Evolutionary conservation across 1,140 invertebrate genomes (phyloP), one percentile per base, ranked within the genome.

Genomic region (Meloidogyne hapla): DNA sequence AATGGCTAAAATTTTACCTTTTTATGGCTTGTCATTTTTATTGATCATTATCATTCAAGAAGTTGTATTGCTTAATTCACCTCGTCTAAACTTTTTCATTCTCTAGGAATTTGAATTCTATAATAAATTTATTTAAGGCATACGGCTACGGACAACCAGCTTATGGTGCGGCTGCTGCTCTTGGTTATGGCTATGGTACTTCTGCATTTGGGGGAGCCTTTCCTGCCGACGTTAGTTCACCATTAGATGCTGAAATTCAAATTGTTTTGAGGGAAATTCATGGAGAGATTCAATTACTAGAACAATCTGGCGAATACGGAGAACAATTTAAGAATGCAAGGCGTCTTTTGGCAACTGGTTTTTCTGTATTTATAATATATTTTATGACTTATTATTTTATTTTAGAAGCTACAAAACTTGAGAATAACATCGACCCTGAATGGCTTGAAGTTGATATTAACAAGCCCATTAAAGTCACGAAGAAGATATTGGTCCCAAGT

Each of bases 391-490:
- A 79, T 21, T 6, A 21, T 21, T 78, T 38, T 15, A 74, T 3
- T 23, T 80, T 82, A 82, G 81, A 82, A 81, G 76, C 76, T 1
- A 74, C 61, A 10, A 76, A 76, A 18, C 75, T 82, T 25, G 81
- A 82, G 63, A 83, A 83, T 62, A 83, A 83, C 56, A 83, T 83
- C 56, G 81, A 82, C 68, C 81, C 81, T 18, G 81, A 82, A 67
- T 82, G 81, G 81, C 67, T 82, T 9, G 81, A 82, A 76, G 79
- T 82, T 15, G 81, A 82, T 64, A 74, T 82, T 68, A 72, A 80
- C 26, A 82, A 82, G 56, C 81, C 80, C n/a, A 82, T 82, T 69
- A 83, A 83, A 74, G 77, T 82, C 9, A 80, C 80, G 28, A 80
- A 79, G 62, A 82, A 82, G 64, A 65, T 82, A 33, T 70, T 82